Evolutionary conservation across 2,113 vertebrate species (phyloP).

Genomic region (Eolophus roseicapilla): DNA sequence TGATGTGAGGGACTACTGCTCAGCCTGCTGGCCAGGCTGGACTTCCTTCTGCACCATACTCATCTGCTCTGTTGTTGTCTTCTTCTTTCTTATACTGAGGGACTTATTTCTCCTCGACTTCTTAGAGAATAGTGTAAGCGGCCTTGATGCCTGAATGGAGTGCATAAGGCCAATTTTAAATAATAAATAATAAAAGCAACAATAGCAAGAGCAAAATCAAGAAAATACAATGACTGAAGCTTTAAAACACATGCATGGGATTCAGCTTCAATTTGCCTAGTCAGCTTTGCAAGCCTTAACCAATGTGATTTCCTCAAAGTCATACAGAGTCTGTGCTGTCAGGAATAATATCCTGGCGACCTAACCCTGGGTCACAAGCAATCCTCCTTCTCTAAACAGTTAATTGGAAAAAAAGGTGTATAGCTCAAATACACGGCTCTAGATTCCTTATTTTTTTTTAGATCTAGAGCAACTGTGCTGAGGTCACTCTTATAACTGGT

Average conservation of each 20-base stretch:
- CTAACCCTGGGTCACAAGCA: background rate
- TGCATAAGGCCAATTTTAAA: background rate
- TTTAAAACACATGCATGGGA: background rate
- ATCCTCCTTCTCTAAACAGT: background rate
- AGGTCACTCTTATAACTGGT: background rate
- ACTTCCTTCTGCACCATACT: background rate
- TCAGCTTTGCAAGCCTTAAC: background rate
- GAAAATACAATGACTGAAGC: background rate
- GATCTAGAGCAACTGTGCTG: background rate
- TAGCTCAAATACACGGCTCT: background rate
- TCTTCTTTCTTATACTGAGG: background rate
- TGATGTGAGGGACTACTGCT: background rate
- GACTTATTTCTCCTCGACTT: background rate
- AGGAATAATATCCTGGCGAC: conserved; percentile 7
- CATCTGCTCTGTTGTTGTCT: background rate
- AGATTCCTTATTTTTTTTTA: background rate
- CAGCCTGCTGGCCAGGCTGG: background rate
- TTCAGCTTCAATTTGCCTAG: background rate
- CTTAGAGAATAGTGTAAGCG: background rate
- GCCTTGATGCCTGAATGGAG: background rate
- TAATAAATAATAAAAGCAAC: background rate
- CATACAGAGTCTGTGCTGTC: background rate
- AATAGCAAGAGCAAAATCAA: background rate
- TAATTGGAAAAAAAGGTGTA: background rate
- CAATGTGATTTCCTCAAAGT: background rate